These are phyloP conservation scores for Crotalus horridus DNA, from an alignment of 2,113 vertebrate genomes.

Conservation along the genomic window DNA sequence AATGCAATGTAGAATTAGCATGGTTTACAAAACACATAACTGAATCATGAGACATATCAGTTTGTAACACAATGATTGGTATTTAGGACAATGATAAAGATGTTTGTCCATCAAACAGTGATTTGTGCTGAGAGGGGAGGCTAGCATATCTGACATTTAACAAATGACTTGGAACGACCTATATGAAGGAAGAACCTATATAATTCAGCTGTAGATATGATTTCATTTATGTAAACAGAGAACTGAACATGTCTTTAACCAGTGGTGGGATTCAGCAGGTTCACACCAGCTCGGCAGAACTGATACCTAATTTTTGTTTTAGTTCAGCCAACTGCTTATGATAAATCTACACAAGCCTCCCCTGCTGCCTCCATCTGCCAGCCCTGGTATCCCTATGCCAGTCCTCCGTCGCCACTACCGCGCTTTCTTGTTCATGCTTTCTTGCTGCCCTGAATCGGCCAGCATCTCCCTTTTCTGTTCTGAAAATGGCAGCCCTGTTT, in stretches of 20 bases:
- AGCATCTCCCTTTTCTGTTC: too few relatives aligned
- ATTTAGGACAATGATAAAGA: slow-evolving; percentile 46
- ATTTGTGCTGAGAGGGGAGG: slow-evolving; percentile 58
- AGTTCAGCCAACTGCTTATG: too few relatives aligned
- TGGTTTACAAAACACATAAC: slow-evolving; percentile 43
- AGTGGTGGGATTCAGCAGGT: too few relatives aligned
- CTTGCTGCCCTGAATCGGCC: too few relatives aligned
- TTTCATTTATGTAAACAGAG: slow-evolving; percentile 59
- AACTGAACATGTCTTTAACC: slow-evolving; percentile 44
- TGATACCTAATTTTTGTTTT: too few relatives aligned
- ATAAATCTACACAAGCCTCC: too few relatives aligned
- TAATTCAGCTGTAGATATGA: slow-evolving; percentile 51
- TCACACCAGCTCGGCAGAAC: too few relatives aligned
- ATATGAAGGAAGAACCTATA: slow-evolving; percentile 52
- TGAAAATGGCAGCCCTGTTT: too few relatives aligned
- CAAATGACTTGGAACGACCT: slow-evolving; percentile 61
- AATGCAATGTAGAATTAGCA: slow-evolving; percentile 14
- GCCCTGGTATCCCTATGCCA: too few relatives aligned
- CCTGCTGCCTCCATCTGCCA: too few relatives aligned
- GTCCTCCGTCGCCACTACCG: too few relatives aligned
- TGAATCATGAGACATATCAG: slow-evolving; percentile 57
- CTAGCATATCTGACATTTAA: slow-evolving; percentile 69
- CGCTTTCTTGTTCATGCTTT: too few relatives aligned
- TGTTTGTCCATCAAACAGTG: slow-evolving; percentile 62
- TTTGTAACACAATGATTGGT: slow-evolving; percentile 66